Evolutionary conservation across 2,797 vertebrate species (phyloP).

Genomic region (Halcyon smyrnensis): DNA sequence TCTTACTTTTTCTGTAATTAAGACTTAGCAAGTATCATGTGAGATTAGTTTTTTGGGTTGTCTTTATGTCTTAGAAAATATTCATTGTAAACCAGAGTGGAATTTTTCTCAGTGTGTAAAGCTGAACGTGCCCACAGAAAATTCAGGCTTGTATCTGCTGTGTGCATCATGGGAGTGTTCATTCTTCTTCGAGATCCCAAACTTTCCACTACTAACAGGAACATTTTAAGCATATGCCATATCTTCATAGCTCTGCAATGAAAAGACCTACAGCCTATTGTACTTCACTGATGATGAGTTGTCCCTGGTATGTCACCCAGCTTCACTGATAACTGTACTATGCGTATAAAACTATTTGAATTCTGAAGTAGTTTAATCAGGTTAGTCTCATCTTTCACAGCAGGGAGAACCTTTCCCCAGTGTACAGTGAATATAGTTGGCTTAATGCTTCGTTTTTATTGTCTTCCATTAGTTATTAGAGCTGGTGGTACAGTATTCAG

Average conservation of each 20-base stretch:
- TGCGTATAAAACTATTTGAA: neutral
- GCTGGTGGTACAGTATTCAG: neutral
- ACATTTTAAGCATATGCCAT: neutral
- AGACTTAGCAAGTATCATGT: neutral
- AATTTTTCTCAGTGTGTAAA: neutral
- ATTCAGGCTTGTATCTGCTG: neutral
- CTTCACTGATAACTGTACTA: neutral
- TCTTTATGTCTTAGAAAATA: neutral
- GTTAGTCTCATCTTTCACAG: neutral
- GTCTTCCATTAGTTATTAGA: neutral
- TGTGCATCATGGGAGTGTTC: neutral
- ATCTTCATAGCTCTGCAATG: neutral
- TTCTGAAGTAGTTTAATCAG: neutral
- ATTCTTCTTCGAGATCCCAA: neutral
- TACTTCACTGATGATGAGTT: neutral
- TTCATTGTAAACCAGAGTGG: fast-evolving
- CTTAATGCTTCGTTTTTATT: neutral
- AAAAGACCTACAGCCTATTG: neutral
- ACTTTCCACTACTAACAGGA: neutral
- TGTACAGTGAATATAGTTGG: neutral
- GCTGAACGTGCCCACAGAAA: neutral
- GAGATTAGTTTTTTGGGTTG: neutral
- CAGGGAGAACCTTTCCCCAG: neutral
- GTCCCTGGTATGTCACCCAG: neutral
- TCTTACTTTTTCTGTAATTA: neutral